Evolutionary conservation across 2,888 invertebrate species (phyloP), one percentile per base, ranked within the genome.

Genomic region (Hydrotaea diabolus): DNA sequence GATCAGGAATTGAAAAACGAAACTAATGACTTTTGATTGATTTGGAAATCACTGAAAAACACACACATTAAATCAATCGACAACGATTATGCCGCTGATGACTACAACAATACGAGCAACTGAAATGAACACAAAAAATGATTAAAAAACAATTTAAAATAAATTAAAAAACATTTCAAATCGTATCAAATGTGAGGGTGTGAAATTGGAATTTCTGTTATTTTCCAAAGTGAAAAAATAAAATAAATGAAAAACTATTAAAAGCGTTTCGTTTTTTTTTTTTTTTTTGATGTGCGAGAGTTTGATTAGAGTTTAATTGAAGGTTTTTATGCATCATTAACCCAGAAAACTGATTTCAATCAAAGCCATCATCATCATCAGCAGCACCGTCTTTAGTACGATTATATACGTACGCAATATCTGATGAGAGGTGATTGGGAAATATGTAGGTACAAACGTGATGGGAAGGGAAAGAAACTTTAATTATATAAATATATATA

Each of bases 61-160:
- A 31, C 31, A 31, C 31, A 31, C 31, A 31, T 31, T 2, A 31
- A 43, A 15, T 1, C 3, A 15, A 23, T 59, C 59, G 23, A 15
- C 31, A 31, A 31, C 31, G 31, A 31, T 31, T 31, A 7, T 9
- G 39, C 7, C 9, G 39, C 1, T 13, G 39, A 13, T 39, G 39
- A 39, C 39, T 8, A 13, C 39, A 49, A 49, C 15, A 49, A 43
- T n/a, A 2, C 49, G 2, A 43, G 11, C 43, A 43, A 62, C 49
- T n/a, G n/a, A n/a, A n/a, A n/a, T n/a, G n/a, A n/a, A n/a, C n/a
- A n/a, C 66, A 43, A 11, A 53, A 59, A 46, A 62, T 78, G 17
- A 72, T 78, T 78, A 78, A 78, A 78, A 78, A 78, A 39, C 78
- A 72, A 78, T 78, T 78, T 78, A 78, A 78, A 78, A 78, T 78